Evolutionary conservation across 2,888 invertebrate genomes (phyloP).

Genomic region (Parnassius mnemosyne): DNA sequence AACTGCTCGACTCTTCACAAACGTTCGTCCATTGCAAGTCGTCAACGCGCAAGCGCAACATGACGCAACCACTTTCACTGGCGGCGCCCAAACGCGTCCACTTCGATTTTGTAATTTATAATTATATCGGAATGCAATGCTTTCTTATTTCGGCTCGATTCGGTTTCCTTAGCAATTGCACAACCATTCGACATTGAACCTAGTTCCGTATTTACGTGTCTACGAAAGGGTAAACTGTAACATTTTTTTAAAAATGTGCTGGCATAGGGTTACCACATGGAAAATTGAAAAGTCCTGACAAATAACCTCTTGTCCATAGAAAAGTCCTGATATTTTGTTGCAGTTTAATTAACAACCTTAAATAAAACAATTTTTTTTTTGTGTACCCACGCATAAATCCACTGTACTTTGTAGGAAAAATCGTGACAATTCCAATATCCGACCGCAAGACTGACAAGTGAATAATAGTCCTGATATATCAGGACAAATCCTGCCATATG

Average conservation of each 20-base stretch:
- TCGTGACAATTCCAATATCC: no score
- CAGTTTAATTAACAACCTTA: no score
- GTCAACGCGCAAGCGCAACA: slow-evolving; percentile 34
- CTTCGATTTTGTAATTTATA: slow-evolving; percentile 63
- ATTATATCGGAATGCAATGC: slow-evolving; percentile 71
- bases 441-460: no score
- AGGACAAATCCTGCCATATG: no score
- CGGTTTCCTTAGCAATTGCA: slow-evolving; percentile 55
- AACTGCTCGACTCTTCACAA: slow-evolving; percentile 1
- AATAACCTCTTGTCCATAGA: no score
- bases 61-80: slow-evolving; percentile 73
- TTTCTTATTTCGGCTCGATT: slow-evolving; percentile 70
- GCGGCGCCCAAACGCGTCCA: slow-evolving; percentile 32
- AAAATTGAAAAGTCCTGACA: no score
- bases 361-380: no score
- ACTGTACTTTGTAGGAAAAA: no score
- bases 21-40: background rate
- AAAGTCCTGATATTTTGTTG: background rate
- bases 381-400: no score
- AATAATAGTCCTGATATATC: no score
- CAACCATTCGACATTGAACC: slow-evolving; percentile 37
- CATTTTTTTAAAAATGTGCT: background rate
- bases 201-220: slow-evolving; percentile 57
- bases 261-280: background rate
- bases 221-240: slow-evolving; percentile 27